Percentiles rank a stretch among this genome's conserved stretches.
Conservation (phyloP, 2,113 vertebrate genomes). For the Stegastes partitus region DNA sequence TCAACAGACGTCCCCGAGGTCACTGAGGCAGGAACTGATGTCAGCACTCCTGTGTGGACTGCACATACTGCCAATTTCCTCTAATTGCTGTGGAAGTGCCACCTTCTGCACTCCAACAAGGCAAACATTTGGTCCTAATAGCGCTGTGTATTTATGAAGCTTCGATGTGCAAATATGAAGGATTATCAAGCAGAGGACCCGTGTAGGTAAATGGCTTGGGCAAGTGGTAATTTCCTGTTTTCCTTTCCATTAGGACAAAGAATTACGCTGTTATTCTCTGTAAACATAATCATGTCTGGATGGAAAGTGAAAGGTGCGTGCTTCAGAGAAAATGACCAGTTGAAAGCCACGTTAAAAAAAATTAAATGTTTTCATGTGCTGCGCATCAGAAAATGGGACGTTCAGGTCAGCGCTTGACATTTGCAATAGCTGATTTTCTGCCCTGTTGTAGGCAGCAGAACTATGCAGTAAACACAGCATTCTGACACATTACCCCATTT, state of each 20-base stretch:
- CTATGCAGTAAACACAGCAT: not conserved
- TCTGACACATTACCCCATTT: not conserved
- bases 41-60: constrained; percentile 68
- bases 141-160: constrained; percentile 47
- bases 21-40: constrained; percentile 71
- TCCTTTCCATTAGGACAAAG: constrained; percentile 32
- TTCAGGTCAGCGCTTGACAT: not conserved
- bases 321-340: constrained; percentile 37
- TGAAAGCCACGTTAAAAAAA: constrained; percentile 38
- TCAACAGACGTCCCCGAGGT: constrained; percentile 72
- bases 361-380: not conserved
- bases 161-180: constrained; percentile 56
- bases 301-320: constrained; percentile 37
- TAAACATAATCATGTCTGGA: constrained; percentile 50
- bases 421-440: not conserved
- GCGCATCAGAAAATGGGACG: not conserved
- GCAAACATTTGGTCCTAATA: constrained; percentile 73
- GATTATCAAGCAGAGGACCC: constrained; percentile 38
- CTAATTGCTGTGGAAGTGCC: constrained; percentile 77
- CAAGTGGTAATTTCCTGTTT: constrained; percentile 78
- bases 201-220: constrained; percentile 58
- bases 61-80: constrained; percentile 71
- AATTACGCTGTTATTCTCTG: constrained; percentile 61
- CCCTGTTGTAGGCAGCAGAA: too few relatives aligned
- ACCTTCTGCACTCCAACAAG: constrained; percentile 52